Evolutionary conservation across 2,888 invertebrate genomes (phyloP).

Genomic region (Zaprionus lineosus): DNA sequence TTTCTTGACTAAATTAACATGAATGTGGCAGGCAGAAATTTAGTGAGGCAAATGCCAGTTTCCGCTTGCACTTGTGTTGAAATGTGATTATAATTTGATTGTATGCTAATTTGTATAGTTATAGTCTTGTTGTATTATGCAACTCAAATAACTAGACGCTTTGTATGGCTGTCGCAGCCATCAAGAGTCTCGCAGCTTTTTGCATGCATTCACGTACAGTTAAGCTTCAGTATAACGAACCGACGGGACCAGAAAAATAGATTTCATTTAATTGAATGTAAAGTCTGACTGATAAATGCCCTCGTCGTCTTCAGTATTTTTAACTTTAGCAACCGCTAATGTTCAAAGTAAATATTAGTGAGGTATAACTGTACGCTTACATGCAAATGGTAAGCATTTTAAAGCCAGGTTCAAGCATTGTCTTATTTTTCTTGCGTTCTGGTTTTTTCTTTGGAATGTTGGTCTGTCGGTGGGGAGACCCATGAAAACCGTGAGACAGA

Average conservation of each 20-base stretch:
- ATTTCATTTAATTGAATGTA: no score
- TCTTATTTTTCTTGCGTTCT: constrained; percentile 18
- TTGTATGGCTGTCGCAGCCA: constrained; percentile 27
- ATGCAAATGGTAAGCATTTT: no score
- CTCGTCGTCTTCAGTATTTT: no score
- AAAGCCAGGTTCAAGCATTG: background rate
- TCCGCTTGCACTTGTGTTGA: constrained; percentile 65
- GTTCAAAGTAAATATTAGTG: no score
- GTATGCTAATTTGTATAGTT: constrained; percentile 68
- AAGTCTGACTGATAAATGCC: no score
- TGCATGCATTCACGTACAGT: constrained; percentile 6
- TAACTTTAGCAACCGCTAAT: no score
- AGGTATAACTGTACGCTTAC: no score
- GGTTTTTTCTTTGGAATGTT: constrained; percentile 16
- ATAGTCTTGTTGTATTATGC: constrained; percentile 44
- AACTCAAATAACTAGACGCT: constrained; percentile 39
- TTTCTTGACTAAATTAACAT: constrained; percentile 58
- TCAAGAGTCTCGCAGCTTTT: constrained; percentile 9
- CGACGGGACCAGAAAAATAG: no score
- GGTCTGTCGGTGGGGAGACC: background rate
- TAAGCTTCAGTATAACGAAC: background rate
- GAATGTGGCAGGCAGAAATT: constrained; percentile 41
- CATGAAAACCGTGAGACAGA: background rate
- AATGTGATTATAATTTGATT: constrained; percentile 68
- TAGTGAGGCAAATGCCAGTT: constrained; percentile 59